Percentiles rank a stretch among this genome's conserved stretches.
Evolutionary conservation across 2,888 invertebrate species (phyloP).

Genomic region (Platycheirus rosarum): DNA sequence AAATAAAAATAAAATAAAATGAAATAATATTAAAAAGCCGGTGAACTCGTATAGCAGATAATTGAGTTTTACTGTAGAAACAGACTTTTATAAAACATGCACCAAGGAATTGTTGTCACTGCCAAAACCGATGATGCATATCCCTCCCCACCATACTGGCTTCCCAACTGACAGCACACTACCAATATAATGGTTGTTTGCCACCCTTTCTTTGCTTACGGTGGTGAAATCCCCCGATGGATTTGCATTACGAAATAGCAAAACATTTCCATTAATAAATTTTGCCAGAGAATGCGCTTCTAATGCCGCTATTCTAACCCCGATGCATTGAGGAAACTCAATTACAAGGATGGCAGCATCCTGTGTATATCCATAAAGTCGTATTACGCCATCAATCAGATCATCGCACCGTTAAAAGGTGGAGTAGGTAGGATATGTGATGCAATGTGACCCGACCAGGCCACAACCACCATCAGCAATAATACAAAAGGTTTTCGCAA

Average conservation of each 20-base stretch:
- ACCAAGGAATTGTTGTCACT: background rate
- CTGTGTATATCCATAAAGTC: constrained; percentile 11
- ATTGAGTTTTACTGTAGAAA: background rate
- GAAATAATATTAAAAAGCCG: too few species aligned
- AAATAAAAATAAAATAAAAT: too few species aligned
- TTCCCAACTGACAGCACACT: constrained; percentile 9
- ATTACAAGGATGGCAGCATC: constrained; percentile 33
- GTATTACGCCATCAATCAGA: background rate
- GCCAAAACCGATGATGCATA: constrained; percentile 7
- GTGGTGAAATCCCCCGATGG: constrained; percentile 62
- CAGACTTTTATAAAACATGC: background rate
- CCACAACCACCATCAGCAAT: constrained; percentile 11
- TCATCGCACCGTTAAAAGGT: constrained; percentile 8
- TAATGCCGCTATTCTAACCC: constrained; percentile 5
- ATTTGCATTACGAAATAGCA: constrained; percentile 58
- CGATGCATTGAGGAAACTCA: constrained; percentile 29
- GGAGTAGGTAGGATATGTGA: background rate
- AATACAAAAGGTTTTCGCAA: constrained; percentile 16
- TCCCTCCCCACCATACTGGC: background rate
- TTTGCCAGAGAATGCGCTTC: constrained; percentile 29
- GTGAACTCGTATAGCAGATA: background rate
- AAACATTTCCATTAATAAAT: constrained; percentile 67
- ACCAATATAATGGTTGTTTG: too few species aligned
- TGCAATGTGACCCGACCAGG: constrained; percentile 20
- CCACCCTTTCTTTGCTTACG: background rate